A percentile compares a stretch with the other conserved stretches of the same genome.
phyloP scores from a whole-genome alignment of 2,797 vertebrate species.

The Melanotaenia nigrans region DNA sequence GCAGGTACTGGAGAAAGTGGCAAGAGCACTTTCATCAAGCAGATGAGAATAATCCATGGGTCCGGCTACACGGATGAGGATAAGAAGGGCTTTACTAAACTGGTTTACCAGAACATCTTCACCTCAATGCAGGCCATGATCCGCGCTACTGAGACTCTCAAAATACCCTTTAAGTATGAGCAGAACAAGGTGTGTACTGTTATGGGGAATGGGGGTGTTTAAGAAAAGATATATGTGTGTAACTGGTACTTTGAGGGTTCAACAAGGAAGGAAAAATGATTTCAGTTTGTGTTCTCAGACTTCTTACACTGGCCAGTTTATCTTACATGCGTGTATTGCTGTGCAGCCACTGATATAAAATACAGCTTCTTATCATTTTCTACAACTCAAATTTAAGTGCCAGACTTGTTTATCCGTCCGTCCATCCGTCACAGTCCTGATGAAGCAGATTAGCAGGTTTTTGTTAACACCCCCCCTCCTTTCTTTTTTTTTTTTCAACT shows the following conservation, averaged over 20 bases:
- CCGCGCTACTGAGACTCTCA: slow-evolving; percentile 94
- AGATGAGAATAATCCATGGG: slow-evolving; percentile 99
- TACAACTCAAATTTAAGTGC: not conserved
- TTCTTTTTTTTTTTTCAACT: no score
- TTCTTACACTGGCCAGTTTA: not conserved
- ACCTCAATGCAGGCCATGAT: slow-evolving; percentile 99
- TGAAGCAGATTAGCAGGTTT: no score
- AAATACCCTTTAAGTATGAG: slow-evolving; percentile 93
- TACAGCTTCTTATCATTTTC: not conserved
- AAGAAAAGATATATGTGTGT: not conserved
- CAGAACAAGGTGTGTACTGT: slow-evolving; percentile 91
- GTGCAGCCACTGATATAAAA: not conserved
- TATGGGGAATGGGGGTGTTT: not conserved
- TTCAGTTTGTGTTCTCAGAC: not conserved
- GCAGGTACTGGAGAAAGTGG: slow-evolving; percentile 97
- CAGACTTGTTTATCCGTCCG: no score
- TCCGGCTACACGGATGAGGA: slow-evolving; percentile 98
- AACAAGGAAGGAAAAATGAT: not conserved
- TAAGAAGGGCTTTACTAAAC: slow-evolving; percentile 95
- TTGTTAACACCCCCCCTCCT: no score
- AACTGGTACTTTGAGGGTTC: not conserved
- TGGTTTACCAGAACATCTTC: slow-evolving; percentile 99
- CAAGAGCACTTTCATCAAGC: slow-evolving; percentile 99
- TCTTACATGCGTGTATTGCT: not conserved
- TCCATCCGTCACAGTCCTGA: no score